Conservation (phyloP, 2,888 invertebrate genomes). For the Leucozona laternaria region DNA sequence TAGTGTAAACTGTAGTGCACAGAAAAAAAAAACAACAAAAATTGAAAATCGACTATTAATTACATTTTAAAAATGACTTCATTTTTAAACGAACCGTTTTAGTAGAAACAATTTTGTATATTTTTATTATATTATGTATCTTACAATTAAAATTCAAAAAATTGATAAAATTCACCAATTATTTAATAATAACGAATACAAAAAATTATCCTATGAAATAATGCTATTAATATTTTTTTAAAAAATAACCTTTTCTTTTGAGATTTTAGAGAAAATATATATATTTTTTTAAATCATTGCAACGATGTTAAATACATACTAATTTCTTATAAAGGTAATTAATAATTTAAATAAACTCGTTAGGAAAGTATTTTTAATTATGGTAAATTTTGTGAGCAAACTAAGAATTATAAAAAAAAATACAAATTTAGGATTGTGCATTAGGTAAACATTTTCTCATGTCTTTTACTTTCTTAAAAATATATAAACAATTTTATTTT, state of each 20-base stretch:
- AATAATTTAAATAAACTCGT: not conserved
- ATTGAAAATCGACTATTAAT: too few species aligned
- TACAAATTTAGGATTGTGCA: not conserved
- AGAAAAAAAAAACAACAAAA: too few species aligned
- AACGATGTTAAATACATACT: not conserved
- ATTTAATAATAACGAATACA: not conserved
- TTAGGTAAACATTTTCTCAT: constrained; percentile 29
- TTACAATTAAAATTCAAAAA: constrained; percentile 16
- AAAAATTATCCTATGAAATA: constrained; percentile 28
- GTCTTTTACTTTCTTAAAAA: constrained; percentile 59
- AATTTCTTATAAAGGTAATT: not conserved
- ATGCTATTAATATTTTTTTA: not conserved
- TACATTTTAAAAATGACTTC: too few species aligned
- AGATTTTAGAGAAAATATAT: constrained; percentile 2
- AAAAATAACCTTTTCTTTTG: not conserved
- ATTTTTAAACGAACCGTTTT: not conserved
- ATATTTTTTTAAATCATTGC: not conserved
- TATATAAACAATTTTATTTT: constrained; percentile 68
- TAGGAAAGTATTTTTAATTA: not conserved
- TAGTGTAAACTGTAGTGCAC: too few species aligned
- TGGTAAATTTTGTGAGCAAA: not conserved
- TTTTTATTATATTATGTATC: constrained; percentile 23
- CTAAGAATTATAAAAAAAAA: not conserved
- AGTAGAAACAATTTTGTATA: constrained; percentile 38
- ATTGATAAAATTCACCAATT: not conserved